phyloP scores from a whole-genome alignment of 2,113 vertebrate genomes.

The Malaclemys terrapin region DNA sequence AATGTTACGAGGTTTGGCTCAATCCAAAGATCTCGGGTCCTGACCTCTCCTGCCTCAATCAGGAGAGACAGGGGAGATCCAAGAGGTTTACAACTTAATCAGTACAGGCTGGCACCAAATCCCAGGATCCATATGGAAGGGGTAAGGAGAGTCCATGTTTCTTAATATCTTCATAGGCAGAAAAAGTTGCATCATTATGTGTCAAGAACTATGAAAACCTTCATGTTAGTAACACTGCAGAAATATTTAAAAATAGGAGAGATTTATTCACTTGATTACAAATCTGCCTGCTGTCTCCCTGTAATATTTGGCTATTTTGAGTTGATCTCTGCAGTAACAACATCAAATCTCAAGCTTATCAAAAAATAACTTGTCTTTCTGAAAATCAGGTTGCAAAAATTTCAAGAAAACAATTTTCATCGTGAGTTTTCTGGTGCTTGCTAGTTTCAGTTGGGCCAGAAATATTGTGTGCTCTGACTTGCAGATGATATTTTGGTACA shows the following conservation, averaged over 20 bases:
- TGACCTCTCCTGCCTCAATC: conserved; percentile 73
- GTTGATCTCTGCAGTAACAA: background rate
- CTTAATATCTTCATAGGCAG: background rate
- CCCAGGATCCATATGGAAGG: conserved; percentile 80
- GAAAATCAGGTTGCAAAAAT: background rate
- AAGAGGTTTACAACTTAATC: conserved; percentile 73
- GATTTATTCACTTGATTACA: background rate
- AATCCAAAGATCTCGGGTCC: conserved; percentile 63
- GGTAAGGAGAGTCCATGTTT: conserved; percentile 79
- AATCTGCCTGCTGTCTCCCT: background rate
- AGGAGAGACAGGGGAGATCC: conserved; percentile 69
- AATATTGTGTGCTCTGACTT: background rate
- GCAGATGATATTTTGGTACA: background rate
- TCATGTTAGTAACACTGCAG: background rate
- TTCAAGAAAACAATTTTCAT: background rate
- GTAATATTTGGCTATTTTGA: background rate
- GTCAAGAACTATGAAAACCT: background rate
- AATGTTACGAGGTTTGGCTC: conserved; percentile 70
- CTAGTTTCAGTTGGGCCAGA: background rate
- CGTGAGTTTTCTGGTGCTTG: background rate
- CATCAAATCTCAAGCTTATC: background rate
- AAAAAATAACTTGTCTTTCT: background rate
- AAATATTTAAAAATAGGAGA: background rate
- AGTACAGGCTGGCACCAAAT: conserved; percentile 76
- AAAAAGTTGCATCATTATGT: background rate